Evolutionary conservation across 2,888 invertebrate species (phyloP), one percentile per base, ranked within the genome.

Genomic region (Epsilonema sp.): DNA sequence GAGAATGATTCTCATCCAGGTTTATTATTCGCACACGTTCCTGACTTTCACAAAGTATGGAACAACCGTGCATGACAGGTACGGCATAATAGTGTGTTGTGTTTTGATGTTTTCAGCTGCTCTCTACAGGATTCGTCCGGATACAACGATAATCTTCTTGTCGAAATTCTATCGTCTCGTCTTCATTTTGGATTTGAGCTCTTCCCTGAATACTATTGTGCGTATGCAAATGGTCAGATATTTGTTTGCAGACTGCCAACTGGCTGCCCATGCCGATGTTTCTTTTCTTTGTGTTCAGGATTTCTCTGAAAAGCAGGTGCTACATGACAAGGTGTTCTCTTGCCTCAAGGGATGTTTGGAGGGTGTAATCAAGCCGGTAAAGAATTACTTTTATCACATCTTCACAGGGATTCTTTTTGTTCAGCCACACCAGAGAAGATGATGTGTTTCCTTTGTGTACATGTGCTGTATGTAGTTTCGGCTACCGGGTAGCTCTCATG

Each of bases 181-280:
- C 42, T 79, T 78, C 61, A 77, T 80, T 55, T 69, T 82, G 49
- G 82, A 82, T 65, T 73, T 82, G 63, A 80, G 80, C 62, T 80
- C 81, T 11, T 81, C 81, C 1, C 72, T 77, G 49, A 75, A 78
- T 42, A 74, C 77, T 49, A 76, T 79, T 52, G 79, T 78, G 65
- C 70, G 74, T 65, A 49, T 26, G 4, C 11, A 16, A 16, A 11
- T 31, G 8, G 31, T 31, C 31, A 31, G 16, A 8, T 16, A 16
- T 31, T 16, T 31, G 31, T 31, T 8, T 31, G 16, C 31, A n/a
- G n/a, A n/a, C n/a, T n/a, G n/a, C n/a, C n/a, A n/a, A n/a, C n/a
- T n/a, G n/a, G n/a, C n/a, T n/a, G n/a, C n/a, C n/a, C n/a, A n/a
- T n/a, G n/a, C n/a, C n/a, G n/a, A n/a, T n/a, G 31, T 16, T 31